Conservation (phyloP, 2,797 vertebrate genomes). For the Sebastes taczanowskii region DNA sequence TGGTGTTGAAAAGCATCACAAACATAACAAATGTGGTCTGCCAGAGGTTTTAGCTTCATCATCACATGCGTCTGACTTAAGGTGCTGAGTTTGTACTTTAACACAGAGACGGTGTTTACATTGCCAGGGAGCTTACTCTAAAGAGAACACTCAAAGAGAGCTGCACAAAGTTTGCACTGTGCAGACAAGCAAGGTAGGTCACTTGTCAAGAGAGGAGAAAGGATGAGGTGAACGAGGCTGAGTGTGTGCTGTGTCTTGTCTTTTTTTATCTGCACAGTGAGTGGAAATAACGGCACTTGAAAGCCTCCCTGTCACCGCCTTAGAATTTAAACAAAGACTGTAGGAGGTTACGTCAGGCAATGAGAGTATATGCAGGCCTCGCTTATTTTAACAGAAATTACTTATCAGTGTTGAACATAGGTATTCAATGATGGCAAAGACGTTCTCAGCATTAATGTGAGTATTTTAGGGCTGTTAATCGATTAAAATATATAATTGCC, state of each 20-base stretch:
- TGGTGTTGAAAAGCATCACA: neutral
- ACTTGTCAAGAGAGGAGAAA: conserved; percentile 60
- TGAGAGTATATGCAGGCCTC: neutral
- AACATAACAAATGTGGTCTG: neutral
- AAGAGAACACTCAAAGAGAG: conserved; percentile 27
- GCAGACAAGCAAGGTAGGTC: conserved; percentile 50
- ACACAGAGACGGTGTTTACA: conserved; percentile 22
- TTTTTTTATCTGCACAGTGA: conserved; percentile 50
- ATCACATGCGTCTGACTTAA: neutral
- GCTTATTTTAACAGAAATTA: neutral
- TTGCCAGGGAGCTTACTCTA: conserved; percentile 25
- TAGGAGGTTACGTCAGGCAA: conserved; percentile 3
- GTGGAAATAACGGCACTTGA: conserved; percentile 54
- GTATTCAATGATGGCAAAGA: neutral
- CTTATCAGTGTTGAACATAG: neutral
- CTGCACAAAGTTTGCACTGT: conserved; percentile 42
- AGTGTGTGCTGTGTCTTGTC: conserved; percentile 42
- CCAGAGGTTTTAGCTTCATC: neutral
- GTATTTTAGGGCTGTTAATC: neutral
- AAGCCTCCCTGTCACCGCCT: conserved; percentile 37
- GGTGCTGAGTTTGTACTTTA: conserved; percentile 19
- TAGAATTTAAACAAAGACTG: conserved; percentile 51
- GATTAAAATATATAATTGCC: neutral
- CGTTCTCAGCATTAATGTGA: neutral
- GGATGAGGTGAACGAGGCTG: conserved; percentile 43